A percentile compares a stretch with the other conserved stretches of the same genome.
phyloP scores from a whole-genome alignment of 2,888 invertebrate genomes.

The Oscheius onirici region DNA sequence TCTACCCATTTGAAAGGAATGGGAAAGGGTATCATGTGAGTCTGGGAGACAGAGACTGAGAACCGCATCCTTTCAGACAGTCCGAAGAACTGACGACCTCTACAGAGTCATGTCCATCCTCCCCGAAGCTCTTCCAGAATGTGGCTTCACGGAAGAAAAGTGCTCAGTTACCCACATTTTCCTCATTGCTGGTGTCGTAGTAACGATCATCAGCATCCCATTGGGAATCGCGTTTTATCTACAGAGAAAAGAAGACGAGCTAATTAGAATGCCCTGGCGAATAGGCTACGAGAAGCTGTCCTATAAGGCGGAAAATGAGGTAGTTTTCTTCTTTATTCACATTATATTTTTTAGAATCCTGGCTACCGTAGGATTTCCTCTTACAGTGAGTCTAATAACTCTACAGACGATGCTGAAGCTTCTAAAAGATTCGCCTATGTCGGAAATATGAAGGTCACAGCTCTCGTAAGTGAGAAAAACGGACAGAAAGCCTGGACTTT shows the following conservation, averaged over 20 bases:
- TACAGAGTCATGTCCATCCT: neutral
- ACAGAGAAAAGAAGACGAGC: constrained; percentile 52
- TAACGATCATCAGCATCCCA: constrained; percentile 43
- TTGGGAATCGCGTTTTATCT: constrained; percentile 50
- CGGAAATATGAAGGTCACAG: constrained; percentile 9
- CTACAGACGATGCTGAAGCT: constrained; percentile 33
- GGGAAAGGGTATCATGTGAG: neutral
- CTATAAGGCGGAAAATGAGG: constrained; percentile 30
- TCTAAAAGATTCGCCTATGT: constrained; percentile 24
- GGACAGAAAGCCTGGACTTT: neutral
- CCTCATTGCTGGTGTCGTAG: constrained; percentile 37
- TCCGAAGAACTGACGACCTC: neutral
- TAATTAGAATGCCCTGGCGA: constrained; percentile 57
- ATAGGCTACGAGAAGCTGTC: constrained; percentile 42
- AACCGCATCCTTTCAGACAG: neutral
- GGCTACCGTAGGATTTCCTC: constrained; percentile 36
- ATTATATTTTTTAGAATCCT: constrained; percentile 22
- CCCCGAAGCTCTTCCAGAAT: constrained; percentile 42
- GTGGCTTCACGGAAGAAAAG: constrained; percentile 45
- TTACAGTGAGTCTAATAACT: constrained; percentile 37
- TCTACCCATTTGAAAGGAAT: neutral
- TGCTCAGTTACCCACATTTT: constrained; percentile 49
- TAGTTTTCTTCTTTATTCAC: neutral
- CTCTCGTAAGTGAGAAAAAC: neutral
- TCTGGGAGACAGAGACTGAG: neutral